These are phyloP conservation scores for Phalera bucephala DNA, from an alignment of 2,888 invertebrate species.

Conservation along the genomic window DNA sequence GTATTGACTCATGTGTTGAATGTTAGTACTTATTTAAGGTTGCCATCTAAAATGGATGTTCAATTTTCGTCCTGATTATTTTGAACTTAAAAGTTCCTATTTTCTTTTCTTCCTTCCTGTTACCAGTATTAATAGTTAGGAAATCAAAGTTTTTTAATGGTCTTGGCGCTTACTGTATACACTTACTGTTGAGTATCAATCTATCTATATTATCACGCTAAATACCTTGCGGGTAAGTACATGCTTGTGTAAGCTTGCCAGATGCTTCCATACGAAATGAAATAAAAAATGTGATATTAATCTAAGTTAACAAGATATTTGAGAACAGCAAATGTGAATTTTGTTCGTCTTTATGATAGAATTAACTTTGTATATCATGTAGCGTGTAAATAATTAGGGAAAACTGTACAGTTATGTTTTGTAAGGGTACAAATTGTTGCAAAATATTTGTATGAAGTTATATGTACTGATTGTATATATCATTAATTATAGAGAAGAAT, in stretches of 20 bases:
- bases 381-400: constrained; percentile 23
- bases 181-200: too few relatives aligned
- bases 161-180: too few relatives aligned
- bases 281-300: constrained; percentile 68
- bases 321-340: constrained; percentile 31
- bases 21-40: too few relatives aligned
- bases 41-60: too few relatives aligned
- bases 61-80: too few relatives aligned
- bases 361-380: constrained; percentile 31
- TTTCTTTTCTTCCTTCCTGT: too few relatives aligned
- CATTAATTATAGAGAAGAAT: constrained; percentile 29
- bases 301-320: constrained; percentile 47
- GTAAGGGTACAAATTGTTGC: constrained; percentile 32
- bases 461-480: constrained; percentile 19
- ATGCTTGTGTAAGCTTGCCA: background rate
- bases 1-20: too few relatives aligned
- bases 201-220: too few relatives aligned
- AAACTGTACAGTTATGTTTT: constrained; percentile 4
- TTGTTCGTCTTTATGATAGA: constrained; percentile 25
- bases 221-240: too few relatives aligned
- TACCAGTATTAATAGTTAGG: too few relatives aligned
- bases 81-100: too few relatives aligned
- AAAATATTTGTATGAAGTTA: constrained; percentile 22
- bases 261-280: constrained; percentile 4
- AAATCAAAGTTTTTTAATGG: too few relatives aligned